Percentiles rank a stretch among this genome's conserved stretches.
phyloP scores from a whole-genome alignment of 2,113 vertebrate species.

The Oncorhynchus tshawytscha region DNA sequence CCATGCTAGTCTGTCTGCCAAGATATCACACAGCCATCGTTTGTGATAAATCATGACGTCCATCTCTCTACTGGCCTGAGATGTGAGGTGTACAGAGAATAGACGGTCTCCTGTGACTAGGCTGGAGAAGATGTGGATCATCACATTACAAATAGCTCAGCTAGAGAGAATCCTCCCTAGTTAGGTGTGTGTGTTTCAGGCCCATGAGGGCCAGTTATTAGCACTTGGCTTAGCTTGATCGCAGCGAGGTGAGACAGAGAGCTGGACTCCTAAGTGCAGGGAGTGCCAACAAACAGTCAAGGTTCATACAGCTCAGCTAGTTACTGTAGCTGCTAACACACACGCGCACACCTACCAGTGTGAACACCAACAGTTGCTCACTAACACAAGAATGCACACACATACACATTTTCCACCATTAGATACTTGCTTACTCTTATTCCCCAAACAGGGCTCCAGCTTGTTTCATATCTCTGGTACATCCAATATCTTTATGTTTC shows the following conservation, averaged over 20 bases:
- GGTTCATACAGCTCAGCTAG: background rate
- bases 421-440: no score
- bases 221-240: slow-evolving; percentile 33
- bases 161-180: slow-evolving; percentile 23
- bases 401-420: slow-evolving; percentile 2
- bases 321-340: background rate
- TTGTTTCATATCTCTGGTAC: background rate
- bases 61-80: slow-evolving; percentile 25
- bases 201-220: slow-evolving; percentile 47
- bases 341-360: background rate
- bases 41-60: background rate
- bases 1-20: background rate
- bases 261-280: slow-evolving; percentile 49
- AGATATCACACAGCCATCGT: background rate
- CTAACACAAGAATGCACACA: background rate
- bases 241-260: slow-evolving; percentile 18
- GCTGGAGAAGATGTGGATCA: slow-evolving; percentile 38
- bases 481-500: background rate
- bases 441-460: background rate
- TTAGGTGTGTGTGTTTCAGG: slow-evolving; percentile 29
- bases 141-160: slow-evolving; percentile 45
- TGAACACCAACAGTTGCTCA: no score
- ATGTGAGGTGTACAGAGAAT: slow-evolving; percentile 33
- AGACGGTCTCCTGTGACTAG: slow-evolving; percentile 20
- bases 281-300: slow-evolving; percentile 11